Evolutionary conservation across 2,888 invertebrate species (phyloP).

Genomic region (Sabatieria punctata): DNA sequence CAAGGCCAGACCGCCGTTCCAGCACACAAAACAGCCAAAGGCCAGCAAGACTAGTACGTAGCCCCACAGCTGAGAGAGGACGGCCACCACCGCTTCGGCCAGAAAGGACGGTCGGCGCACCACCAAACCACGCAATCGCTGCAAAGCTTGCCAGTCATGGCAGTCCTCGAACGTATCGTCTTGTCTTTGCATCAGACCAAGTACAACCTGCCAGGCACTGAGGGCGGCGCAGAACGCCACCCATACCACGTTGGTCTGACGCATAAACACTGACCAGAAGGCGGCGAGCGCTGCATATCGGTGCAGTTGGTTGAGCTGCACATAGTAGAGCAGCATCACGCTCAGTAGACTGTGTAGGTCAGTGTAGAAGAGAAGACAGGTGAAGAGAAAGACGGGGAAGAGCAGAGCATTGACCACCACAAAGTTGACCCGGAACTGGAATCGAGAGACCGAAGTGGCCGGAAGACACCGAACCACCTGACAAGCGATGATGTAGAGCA

Average conservation of each 20-base stretch:
- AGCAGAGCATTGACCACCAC: constrained; percentile 30
- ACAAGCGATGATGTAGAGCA: background rate
- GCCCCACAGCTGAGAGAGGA: constrained; percentile 2
- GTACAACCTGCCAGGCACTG: too few relatives aligned
- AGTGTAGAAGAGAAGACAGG: constrained; percentile 81
- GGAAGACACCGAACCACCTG: too few relatives aligned
- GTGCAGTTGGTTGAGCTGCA: constrained; percentile 44
- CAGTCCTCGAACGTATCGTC: background rate
- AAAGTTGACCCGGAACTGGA: too few relatives aligned
- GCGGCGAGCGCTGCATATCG: constrained; percentile 41
- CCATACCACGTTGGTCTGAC: constrained; percentile 95
- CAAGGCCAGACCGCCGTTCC: constrained; percentile 60
- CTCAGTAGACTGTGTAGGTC: constrained; percentile 64
- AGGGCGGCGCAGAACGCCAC: constrained; percentile 42
- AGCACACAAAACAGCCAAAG: constrained; percentile 52
- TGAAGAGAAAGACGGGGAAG: constrained; percentile 74
- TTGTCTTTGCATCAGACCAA: too few relatives aligned
- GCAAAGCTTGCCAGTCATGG: too few relatives aligned
- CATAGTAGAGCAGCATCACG: constrained; percentile 50
- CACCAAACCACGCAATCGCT: too few relatives aligned
- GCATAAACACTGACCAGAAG: constrained; percentile 47
- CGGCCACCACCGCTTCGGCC: background rate
- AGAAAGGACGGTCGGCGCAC: background rate
- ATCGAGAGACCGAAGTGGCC: too few relatives aligned
- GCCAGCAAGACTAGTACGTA: constrained; percentile 29